Conservation (phyloP, 2,113 vertebrate species). For the Heterocephalus glaber region DNA sequence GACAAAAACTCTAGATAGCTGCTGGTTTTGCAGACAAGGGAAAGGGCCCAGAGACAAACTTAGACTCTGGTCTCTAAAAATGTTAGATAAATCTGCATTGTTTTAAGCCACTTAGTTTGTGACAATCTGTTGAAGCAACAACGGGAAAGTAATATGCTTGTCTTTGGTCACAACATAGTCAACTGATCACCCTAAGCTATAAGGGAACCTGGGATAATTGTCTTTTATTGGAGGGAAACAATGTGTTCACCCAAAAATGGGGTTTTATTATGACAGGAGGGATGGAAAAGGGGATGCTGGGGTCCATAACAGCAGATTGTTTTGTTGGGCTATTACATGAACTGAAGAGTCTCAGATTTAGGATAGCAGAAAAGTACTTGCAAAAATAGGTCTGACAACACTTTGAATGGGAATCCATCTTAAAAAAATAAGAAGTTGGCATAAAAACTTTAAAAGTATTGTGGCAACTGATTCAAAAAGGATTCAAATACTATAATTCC, state of each 20-base stretch:
- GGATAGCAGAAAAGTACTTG: background rate
- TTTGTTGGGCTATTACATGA: fast-evolving
- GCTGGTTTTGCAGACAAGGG: background rate
- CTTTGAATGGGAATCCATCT: background rate
- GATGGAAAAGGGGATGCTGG: background rate
- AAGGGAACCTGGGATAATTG: background rate
- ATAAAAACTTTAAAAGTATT: background rate
- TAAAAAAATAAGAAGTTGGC: background rate
- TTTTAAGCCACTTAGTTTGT: background rate
- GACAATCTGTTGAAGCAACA: background rate
- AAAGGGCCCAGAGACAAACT: background rate
- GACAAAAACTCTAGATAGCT: background rate
- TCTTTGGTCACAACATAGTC: background rate
- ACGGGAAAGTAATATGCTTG: background rate
- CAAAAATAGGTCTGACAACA: background rate
- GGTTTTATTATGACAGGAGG: background rate
- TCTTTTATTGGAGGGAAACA: background rate
- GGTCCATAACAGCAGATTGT: too few relatives aligned
- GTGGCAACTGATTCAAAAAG: background rate
- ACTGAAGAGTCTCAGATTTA: background rate
- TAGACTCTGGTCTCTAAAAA: background rate
- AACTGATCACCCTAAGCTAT: background rate
- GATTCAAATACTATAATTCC: background rate
- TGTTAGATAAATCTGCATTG: too few relatives aligned
- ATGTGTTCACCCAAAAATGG: background rate